Conservation (phyloP, 2,113 vertebrate species). For the Eclectus roratus region DNA sequence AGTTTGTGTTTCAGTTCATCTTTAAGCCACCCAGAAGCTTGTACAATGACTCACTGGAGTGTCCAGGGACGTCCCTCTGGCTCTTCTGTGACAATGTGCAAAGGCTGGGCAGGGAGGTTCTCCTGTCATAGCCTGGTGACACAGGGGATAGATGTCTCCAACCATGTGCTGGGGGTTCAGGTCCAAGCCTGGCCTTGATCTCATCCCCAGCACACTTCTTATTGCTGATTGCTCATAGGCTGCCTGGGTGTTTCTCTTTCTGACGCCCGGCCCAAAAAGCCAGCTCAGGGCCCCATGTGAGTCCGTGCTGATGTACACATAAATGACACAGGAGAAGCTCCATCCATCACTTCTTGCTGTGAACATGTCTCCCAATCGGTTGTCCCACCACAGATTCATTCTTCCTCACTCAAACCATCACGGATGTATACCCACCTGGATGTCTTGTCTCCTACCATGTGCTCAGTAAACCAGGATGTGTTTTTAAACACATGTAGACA, state of each 20-base stretch:
- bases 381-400: neutral
- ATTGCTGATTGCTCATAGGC: accelerated
- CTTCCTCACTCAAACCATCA: neutral
- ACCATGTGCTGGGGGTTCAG: neutral
- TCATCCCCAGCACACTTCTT: neutral
- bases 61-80: neutral
- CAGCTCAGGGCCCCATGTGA: neutral
- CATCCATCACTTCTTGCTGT: neutral
- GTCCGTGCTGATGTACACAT: neutral
- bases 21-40: neutral
- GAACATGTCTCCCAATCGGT: accelerated
- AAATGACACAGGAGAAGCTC: neutral
- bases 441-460: accelerated
- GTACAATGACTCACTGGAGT: neutral
- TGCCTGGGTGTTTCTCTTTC: neutral
- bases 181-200: neutral
- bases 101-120: neutral
- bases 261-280: neutral
- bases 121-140: neutral
- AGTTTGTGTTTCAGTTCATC: neutral
- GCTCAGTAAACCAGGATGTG: neutral
- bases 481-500: neutral
- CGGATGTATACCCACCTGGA: neutral
- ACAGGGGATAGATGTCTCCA: neutral
- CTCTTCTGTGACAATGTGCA: neutral